Conservation (phyloP, 2,888 invertebrate genomes). For the Cryptocephalus moraei region DNA sequence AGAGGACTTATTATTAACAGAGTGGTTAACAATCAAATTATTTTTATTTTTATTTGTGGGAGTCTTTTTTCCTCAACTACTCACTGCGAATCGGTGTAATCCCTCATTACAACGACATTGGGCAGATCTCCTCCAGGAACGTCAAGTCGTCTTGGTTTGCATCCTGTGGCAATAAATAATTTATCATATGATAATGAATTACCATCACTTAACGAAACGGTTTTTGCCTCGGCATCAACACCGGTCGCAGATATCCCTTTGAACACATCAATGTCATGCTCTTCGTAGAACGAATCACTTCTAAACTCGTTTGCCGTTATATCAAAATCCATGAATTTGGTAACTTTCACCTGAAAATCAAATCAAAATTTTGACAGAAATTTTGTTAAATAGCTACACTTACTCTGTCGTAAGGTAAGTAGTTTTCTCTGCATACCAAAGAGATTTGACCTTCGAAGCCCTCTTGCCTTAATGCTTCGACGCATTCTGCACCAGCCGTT, state of each 20-base stretch:
- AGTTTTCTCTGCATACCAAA: slow-evolving; percentile 69
- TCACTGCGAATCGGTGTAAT: slow-evolving; percentile 58
- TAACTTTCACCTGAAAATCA: slow-evolving; percentile 50
- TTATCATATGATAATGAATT: slow-evolving; percentile 58
- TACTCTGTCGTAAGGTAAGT: slow-evolving; percentile 84
- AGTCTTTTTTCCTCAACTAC: too few relatives aligned
- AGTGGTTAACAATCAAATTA: too few relatives aligned
- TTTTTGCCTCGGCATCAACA: slow-evolving; percentile 53
- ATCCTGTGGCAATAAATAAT: slow-evolving; percentile 78
- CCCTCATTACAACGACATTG: slow-evolving; percentile 66
- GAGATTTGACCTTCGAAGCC: slow-evolving; percentile 75
- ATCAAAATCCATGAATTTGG: slow-evolving; percentile 65
- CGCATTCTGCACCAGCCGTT: slow-evolving; percentile 78
- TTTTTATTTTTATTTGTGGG: too few relatives aligned
- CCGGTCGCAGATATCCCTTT: slow-evolving; percentile 57
- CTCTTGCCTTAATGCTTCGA: slow-evolving; percentile 84
- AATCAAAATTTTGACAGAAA: background rate
- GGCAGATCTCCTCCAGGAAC: slow-evolving; percentile 52
- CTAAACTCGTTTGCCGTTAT: slow-evolving; percentile 64
- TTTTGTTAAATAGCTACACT: slow-evolving; percentile 1
- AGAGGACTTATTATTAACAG: background rate
- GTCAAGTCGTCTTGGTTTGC: slow-evolving; percentile 54
- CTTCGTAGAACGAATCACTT: slow-evolving; percentile 61
- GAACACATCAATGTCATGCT: slow-evolving; percentile 65
- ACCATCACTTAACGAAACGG: slow-evolving; percentile 58